phyloP scores from a whole-genome alignment of 2,797 vertebrate species.

The Muraenolepis orangiensis region DNA sequence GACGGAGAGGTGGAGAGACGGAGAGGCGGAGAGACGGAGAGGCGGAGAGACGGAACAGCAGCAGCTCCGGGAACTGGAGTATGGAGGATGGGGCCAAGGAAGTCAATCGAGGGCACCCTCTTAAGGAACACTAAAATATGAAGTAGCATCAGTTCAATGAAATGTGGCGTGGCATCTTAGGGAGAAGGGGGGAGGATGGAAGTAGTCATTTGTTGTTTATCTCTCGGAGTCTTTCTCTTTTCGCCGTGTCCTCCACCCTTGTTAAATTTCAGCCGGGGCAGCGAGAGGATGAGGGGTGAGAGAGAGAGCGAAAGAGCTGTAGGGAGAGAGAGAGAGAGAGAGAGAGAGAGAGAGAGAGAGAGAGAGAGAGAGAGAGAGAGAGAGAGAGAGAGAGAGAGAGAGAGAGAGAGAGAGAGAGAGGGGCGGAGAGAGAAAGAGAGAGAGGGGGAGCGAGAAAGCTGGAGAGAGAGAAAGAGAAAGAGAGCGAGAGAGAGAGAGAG shows the following conservation, averaged over 20 bases:
- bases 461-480: no score
- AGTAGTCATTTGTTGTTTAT: constrained; percentile 15
- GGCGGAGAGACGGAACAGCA: no score
- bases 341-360: constrained; percentile 28
- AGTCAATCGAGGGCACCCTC: neutral
- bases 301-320: constrained; percentile 14
- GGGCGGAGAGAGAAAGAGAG: neutral
- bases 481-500: constrained; percentile 1
- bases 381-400: neutral
- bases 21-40: no score
- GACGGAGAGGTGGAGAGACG: neutral
- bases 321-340: constrained; percentile 10
- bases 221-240: constrained; percentile 15
- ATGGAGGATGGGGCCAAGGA: no score
- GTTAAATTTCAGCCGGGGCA: constrained; percentile 13
- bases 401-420: neutral
- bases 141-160: neutral
- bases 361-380: neutral
- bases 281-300: neutral
- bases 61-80: no score
- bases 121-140: neutral
- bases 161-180: neutral
- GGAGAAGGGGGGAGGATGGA: constrained; percentile 8
- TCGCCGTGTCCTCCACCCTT: constrained; percentile 17
- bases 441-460: neutral